Conservation (phyloP, 2,113 vertebrate species). For the Murina feae region DNA sequence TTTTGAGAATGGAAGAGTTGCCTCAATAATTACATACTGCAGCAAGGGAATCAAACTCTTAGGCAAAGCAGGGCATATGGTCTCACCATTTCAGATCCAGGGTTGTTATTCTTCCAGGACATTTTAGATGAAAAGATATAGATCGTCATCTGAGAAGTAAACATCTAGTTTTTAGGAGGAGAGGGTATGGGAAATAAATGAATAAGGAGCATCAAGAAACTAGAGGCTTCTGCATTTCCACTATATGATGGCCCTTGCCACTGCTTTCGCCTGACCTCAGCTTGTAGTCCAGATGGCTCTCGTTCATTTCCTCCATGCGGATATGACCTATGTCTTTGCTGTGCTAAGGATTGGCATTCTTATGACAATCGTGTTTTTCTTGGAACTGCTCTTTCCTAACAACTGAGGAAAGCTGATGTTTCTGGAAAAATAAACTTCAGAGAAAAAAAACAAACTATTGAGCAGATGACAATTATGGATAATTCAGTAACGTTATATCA, state of each 20-base stretch:
- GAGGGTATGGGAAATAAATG: neutral
- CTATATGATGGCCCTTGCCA: neutral
- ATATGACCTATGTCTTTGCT: neutral
- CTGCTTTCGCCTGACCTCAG: neutral
- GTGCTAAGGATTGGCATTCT: neutral
- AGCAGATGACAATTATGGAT: neutral
- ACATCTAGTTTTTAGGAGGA: neutral
- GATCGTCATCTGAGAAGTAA: neutral
- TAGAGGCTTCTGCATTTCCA: neutral
- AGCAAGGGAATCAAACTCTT: neutral
- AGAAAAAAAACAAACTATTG: neutral
- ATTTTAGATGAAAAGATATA: neutral
- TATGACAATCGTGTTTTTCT: neutral
- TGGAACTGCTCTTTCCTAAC: neutral
- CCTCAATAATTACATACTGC: neutral
- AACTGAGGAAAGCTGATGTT: slow-evolving; percentile 14
- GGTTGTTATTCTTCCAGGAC: neutral
- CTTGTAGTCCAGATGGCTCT: neutral
- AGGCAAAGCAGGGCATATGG: neutral
- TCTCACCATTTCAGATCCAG: neutral
- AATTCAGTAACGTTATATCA: slow-evolving; percentile 39
- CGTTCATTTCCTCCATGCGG: neutral
- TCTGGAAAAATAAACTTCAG: neutral
- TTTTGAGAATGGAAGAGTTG: neutral
- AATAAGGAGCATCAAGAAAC: neutral